Evolutionary conservation across 2,888 invertebrate genomes (phyloP).

Genomic region (Drosophila quinaria): DNA sequence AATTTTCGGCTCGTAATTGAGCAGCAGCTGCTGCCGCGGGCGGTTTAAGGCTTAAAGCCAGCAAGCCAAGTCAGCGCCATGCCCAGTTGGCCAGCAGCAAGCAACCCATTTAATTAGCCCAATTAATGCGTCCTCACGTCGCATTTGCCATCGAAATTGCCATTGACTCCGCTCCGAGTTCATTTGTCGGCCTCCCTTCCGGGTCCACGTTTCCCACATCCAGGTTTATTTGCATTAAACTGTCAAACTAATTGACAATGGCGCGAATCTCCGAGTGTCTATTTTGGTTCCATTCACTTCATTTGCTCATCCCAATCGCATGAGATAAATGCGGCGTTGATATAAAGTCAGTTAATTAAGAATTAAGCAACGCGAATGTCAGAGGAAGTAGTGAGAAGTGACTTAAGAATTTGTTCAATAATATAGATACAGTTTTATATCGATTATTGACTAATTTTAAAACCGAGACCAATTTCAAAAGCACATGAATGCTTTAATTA

Average conservation of each 20-base stretch:
- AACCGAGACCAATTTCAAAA: too few relatives aligned
- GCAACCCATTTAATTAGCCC: slow-evolving; percentile 65
- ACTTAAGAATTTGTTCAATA: neutral
- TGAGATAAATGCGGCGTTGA: neutral
- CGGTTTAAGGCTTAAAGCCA: slow-evolving; percentile 55
- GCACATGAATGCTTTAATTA: too few relatives aligned
- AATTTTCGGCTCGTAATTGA: slow-evolving; percentile 42
- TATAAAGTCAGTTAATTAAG: slow-evolving; percentile 50
- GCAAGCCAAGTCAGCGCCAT: slow-evolving; percentile 49
- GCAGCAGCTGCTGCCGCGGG: slow-evolving; percentile 34
- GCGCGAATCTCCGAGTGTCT: slow-evolving; percentile 35
- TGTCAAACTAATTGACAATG: slow-evolving; percentile 69
- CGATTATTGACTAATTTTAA: neutral
- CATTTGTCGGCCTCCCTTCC: slow-evolving; percentile 11
- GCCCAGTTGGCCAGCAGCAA: slow-evolving; percentile 29
- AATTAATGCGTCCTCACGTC: slow-evolving; percentile 68
- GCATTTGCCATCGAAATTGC: slow-evolving; percentile 34
- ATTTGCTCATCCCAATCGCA: slow-evolving; percentile 23
- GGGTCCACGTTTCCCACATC: slow-evolving; percentile 12
- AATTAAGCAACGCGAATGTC: slow-evolving; percentile 11
- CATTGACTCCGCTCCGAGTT: slow-evolving; percentile 32
- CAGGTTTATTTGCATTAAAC: slow-evolving; percentile 70
- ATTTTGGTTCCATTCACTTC: slow-evolving; percentile 18
- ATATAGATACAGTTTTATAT: neutral
- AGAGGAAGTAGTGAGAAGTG: neutral